Percentiles rank a stretch among this genome's conserved stretches.
Evolutionary conservation across 30 jellyfish, hydroid and myxozoan species (phyloP).

Genomic region (Pseudorhiza aurosa): DNA sequence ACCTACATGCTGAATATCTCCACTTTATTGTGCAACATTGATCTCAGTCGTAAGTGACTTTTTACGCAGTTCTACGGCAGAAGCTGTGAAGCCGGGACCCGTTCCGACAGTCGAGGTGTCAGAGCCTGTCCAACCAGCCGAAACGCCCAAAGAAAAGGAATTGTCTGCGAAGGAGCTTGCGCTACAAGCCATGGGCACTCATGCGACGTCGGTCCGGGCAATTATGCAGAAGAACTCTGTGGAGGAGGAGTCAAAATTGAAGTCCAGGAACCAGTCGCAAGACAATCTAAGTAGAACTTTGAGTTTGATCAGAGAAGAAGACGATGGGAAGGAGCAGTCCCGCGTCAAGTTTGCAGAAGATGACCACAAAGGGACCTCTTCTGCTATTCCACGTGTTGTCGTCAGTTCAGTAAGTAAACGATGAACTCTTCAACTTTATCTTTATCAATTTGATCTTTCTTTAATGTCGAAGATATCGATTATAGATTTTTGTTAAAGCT

Average conservation of each 20-base stretch:
- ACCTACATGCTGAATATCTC: too few relatives aligned
- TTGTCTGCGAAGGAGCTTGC: constrained; percentile 81
- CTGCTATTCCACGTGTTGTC: neutral
- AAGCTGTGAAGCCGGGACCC: too few relatives aligned
- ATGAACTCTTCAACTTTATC: too few relatives aligned
- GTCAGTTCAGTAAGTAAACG: too few relatives aligned
- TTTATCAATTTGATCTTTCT: too few relatives aligned
- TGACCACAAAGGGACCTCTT: neutral
- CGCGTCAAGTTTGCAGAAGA: constrained; percentile 44
- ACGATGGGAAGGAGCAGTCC: constrained; percentile 58
- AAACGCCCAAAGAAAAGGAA: constrained; percentile 12
- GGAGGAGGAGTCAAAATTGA: constrained; percentile 3
- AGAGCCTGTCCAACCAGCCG: neutral
- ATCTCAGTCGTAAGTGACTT: too few relatives aligned
- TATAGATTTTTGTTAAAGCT: too few relatives aligned
- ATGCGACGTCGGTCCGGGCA: constrained; percentile 69
- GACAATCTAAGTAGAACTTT: constrained; percentile 44
- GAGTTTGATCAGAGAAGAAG: constrained; percentile 64
- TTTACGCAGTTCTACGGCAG: too few relatives aligned
- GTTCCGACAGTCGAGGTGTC: neutral
- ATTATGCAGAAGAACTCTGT: constrained; percentile 30
- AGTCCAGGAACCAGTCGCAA: constrained; percentile 34
- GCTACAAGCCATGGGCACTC: constrained; percentile 91
- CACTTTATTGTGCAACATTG: too few relatives aligned
- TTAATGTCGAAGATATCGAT: too few relatives aligned